Evolutionary conservation across 2,888 invertebrate genomes (phyloP), one percentile per base, ranked within the genome.

Genomic region (Chromoteleia sp.): DNA sequence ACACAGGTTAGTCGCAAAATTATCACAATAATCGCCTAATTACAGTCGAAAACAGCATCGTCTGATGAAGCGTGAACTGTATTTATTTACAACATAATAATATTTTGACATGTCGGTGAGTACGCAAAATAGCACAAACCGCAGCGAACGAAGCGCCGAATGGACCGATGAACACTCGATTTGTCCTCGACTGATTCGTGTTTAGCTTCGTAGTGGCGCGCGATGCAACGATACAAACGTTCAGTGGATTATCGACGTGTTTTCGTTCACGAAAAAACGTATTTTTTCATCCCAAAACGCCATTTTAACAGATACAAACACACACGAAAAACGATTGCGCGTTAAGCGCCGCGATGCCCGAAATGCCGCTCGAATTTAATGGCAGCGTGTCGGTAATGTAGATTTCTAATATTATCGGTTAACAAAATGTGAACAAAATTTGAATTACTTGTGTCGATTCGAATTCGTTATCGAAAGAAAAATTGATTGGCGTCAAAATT

Each of bases 21-120:
- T 68, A 70, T 71, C 52, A 59, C 56, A 70, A 33, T 52, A 14
- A 5, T 25, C 19, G 29, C 39, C 12, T 58, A 12, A 56, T 30
- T 25, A n/a, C 1, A 43, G 2, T 10, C 12, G 43, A 30, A 41
- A 2, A 19, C n/a, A 17, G 33, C 67, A 59, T 68, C 6, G 43
- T 52, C 21, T 48, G 15, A 25, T 43, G 14, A 25, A 52, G 48
- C 25, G 50, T 36, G 21, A 65, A 58, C 6, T 50, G 15, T 54
- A 73, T 61, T 71, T 68, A 65, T 74, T 75, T 73, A 45, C 58
- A 43, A 52, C 30, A 41, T 52, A 10, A 45, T 59, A 15, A 54
- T 59, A 73, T 67, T 79, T 79, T 79, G 73, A 79, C 79, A 79
- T 79, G 61, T 79, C 73, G 59, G 67, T 33, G 59, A 68, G 12